Percentiles rank a stretch among this genome's conserved stretches.
phyloP scores from a whole-genome alignment of 2,797 vertebrate genomes.

The Ctenochaetus hawaiiensis region DNA sequence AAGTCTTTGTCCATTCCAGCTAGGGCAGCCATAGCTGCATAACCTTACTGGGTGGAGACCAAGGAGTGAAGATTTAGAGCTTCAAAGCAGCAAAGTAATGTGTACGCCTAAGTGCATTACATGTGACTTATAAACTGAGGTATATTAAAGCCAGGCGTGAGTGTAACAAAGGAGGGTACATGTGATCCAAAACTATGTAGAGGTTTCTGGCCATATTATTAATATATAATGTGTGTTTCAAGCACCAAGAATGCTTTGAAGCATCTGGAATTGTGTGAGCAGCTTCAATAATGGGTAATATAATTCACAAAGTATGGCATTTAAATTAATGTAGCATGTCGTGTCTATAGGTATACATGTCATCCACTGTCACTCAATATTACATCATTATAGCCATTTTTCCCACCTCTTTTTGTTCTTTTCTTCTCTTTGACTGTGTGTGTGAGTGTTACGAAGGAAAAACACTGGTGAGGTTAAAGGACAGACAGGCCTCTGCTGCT shows the following conservation, averaged over 20 bases:
- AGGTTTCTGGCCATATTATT: conserved; percentile 25
- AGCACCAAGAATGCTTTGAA: conserved; percentile 38
- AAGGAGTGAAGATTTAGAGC: conserved; percentile 52
- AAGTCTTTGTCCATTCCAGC: conserved; percentile 55
- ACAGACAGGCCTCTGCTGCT: conserved; percentile 11
- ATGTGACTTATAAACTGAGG: conserved; percentile 36
- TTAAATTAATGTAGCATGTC: conserved; percentile 21
- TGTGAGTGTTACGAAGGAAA: conserved; percentile 18
- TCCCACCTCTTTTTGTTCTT: not conserved
- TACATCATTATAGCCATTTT: not conserved
- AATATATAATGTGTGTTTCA: conserved; percentile 32
- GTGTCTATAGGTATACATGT: conserved; percentile 18
- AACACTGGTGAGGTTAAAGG: conserved; percentile 1
- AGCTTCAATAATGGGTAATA: conserved; percentile 28
- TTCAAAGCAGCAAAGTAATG: conserved; percentile 30
- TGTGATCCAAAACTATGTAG: conserved; percentile 21
- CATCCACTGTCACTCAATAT: not conserved
- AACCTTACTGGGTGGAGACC: conserved; percentile 50
- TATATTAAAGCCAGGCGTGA: conserved; percentile 52
- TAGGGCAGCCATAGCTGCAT: conserved; percentile 35
- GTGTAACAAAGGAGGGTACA: conserved; percentile 1
- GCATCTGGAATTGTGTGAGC: conserved; percentile 12
- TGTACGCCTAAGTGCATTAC: conserved; percentile 41
- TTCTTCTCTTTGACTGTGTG: conserved; percentile 5
- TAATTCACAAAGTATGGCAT: conserved; percentile 26